Evolutionary conservation across 2,888 invertebrate genomes (phyloP).

Genomic region (Agrotis ipsilon): DNA sequence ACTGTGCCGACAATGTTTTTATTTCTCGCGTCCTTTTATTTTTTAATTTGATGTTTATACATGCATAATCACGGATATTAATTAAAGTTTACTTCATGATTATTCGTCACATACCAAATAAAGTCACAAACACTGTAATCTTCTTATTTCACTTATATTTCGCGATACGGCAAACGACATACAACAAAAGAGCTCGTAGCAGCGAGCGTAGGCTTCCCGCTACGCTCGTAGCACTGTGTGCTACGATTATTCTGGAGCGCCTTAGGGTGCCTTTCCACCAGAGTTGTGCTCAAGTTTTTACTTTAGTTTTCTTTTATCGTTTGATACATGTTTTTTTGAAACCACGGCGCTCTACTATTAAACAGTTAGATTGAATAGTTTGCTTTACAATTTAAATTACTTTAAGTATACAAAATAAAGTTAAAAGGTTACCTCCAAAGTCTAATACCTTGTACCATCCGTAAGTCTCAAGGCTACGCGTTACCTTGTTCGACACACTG

Average conservation of each 20-base stretch:
- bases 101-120: background rate
- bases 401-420: background rate
- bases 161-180: background rate
- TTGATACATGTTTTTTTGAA: no score
- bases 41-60: background rate
- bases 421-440: background rate
- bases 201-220: constrained; percentile 3
- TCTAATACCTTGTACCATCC: constrained; percentile 61
- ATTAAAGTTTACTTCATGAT: background rate
- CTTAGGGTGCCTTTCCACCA: no score
- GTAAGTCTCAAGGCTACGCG: constrained; percentile 76
- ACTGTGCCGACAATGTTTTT: background rate
- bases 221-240: constrained; percentile 40
- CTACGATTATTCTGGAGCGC: background rate
- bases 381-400: no score
- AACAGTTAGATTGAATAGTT: no score
- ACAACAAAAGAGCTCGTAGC: background rate
- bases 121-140: background rate
- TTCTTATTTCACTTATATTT: background rate
- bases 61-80: background rate
- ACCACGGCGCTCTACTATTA: no score
- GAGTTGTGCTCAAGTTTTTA: no score
- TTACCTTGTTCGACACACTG: constrained; percentile 76
- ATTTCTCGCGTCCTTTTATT: no score
- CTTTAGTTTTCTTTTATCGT: no score